Base-by-base conservation (phyloP, 2,797 vertebrate genomes). In the Galaxias olidus region DNA sequence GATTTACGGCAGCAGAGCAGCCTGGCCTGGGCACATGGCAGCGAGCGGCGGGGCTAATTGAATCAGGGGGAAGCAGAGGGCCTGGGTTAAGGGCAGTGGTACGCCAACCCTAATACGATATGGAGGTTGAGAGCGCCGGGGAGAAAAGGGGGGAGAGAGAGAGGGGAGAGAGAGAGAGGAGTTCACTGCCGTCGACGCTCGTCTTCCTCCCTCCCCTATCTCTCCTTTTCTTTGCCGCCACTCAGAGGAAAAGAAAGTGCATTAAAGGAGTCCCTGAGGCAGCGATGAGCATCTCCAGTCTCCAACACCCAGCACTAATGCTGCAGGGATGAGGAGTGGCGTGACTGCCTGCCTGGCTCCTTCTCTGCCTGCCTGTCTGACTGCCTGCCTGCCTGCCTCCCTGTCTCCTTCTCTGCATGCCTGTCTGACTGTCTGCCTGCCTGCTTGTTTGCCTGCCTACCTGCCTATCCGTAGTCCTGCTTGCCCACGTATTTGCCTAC, bases 271-370 rank as follows among this genome's bases (percentile, higher is more conserved):
- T 60, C 80, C 87, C 85, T 61, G 48, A 61, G 89, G 87, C 84
- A 19, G 55, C 73, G 87, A 91, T 91, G 68, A 84, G 64, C 75
- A 89, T 91, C 89, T 87, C 68, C 82, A 78, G 77, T 63, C 68
- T 17, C 75, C 51, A 62, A 48, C 46, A 4, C 59, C 51, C 59
- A 40, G 58, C 46, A 41, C 69, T 83, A 74, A 84, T 80, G 76
- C 63, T 71, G 62, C n/a, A 11, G 45, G 46, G 65, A 77, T 63
- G 54, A 61, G 48, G 48, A 56, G 18, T 30, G 30, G 30, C 30
- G 30, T 5, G n/a, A n/a, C 40, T 9, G 30, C 30, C 30, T 30
- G 11, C 9, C 41, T 43, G 17, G n/a, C n/a, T n/a, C n/a, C 18
- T 46, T 0, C 43, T 57, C 58, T 58, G 61, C 70, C 66, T 66